Evolutionary conservation across 2,797 vertebrate species (phyloP).

Genomic region (Prunella strophiata): DNA sequence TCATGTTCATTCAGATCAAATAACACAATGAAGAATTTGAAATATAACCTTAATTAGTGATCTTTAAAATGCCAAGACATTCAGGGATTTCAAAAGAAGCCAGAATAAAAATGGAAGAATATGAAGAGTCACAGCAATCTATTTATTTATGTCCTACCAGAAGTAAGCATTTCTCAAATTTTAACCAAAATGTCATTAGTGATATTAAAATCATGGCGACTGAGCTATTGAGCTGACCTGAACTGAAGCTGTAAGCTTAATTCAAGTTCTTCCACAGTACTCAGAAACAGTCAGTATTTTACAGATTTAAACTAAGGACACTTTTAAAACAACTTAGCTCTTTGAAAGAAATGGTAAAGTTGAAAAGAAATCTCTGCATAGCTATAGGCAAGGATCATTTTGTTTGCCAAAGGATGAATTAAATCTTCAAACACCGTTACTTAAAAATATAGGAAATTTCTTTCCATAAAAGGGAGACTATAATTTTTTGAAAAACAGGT

Average conservation of each 20-base stretch:
- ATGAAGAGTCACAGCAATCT: not conserved
- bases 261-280: not conserved
- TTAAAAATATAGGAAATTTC: not conserved
- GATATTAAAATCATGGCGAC: not conserved
- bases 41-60: not conserved
- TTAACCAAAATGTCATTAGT: not conserved
- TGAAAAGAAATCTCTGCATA: not conserved
- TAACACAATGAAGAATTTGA: not conserved
- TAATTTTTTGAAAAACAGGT: not conserved
- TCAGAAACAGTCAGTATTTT: not conserved
- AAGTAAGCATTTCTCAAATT: not conserved
- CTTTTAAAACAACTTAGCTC: not conserved
- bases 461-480: not conserved
- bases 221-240: not conserved
- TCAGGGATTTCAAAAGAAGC: not conserved
- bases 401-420: not conserved
- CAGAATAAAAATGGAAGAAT: not conserved
- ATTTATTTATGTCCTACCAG: not conserved
- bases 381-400: not conserved
- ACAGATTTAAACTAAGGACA: not conserved
- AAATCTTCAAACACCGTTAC: not conserved
- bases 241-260: not conserved
- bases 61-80: not conserved
- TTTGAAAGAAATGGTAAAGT: not conserved
- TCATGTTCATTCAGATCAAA: not conserved